Conservation (phyloP, 1,140 invertebrate genomes). For the Rhysida immarginata region DNA sequence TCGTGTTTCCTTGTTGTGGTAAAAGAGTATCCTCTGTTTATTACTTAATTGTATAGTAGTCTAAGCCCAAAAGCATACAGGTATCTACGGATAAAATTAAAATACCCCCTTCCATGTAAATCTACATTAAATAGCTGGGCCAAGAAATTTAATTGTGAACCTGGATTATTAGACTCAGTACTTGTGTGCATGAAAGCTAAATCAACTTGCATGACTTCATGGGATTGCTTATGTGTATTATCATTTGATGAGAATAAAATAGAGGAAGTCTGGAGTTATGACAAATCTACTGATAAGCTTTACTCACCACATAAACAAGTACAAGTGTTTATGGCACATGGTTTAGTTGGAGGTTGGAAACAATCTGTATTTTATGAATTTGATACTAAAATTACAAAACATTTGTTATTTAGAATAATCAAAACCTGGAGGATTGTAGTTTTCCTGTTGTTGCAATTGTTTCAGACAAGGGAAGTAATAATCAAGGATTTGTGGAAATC, state of each 20-base stretch:
- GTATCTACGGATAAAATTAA: not conserved
- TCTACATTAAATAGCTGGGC: conserved; percentile 9
- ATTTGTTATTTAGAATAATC: not conserved
- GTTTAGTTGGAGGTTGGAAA: conserved; percentile 7
- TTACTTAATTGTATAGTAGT: too few species aligned
- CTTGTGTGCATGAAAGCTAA: not conserved
- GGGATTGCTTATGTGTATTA: conserved; percentile 1
- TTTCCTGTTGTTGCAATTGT: conserved; percentile 5
- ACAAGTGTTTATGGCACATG: conserved; percentile 7
- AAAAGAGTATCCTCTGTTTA: too few species aligned
- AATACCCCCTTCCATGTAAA: conserved; percentile 5
- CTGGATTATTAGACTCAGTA: not conserved
- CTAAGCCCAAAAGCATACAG: not conserved
- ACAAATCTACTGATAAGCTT: not conserved
- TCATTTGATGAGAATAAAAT: conserved; percentile 13
- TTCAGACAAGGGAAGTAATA: conserved; percentile 1
- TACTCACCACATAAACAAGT: conserved; percentile 5
- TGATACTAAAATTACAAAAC: conserved; percentile 6
- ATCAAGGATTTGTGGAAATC: not conserved
- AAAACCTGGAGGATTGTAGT: not conserved
- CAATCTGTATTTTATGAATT: conserved; percentile 10
- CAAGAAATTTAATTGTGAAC: conserved; percentile 7
- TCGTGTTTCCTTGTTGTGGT: too few species aligned
- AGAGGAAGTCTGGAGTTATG: conserved; percentile 2
- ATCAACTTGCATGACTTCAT: not conserved